phyloP scores from a whole-genome alignment of 2,888 invertebrate genomes.

The Abscondita cerata region DNA sequence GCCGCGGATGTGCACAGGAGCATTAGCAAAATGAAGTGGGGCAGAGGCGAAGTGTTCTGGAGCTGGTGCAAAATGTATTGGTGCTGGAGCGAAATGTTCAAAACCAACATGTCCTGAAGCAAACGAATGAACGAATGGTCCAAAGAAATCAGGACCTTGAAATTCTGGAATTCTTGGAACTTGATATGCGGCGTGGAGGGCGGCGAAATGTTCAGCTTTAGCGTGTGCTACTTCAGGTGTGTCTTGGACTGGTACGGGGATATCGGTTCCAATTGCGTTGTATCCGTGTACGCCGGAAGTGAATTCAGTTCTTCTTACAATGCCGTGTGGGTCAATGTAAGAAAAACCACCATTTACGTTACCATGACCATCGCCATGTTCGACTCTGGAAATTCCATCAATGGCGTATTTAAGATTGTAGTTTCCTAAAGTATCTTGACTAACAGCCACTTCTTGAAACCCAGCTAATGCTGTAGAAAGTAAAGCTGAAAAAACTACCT shows the following conservation, averaged over 20 bases:
- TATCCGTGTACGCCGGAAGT: constrained; percentile 36
- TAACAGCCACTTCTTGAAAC: constrained; percentile 32
- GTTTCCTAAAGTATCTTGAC: constrained; percentile 42
- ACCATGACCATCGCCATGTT: constrained; percentile 38
- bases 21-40: constrained; percentile 16
- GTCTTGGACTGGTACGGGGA: too few species aligned
- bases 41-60: constrained; percentile 13
- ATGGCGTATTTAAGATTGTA: constrained; percentile 40
- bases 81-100: constrained; percentile 15
- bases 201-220: too few species aligned
- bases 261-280: too few species aligned
- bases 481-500: constrained; percentile 19
- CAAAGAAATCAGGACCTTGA: too few species aligned
- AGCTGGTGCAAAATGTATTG: constrained; percentile 16
- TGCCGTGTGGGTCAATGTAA: constrained; percentile 41
- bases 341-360: too few species aligned
- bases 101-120: too few species aligned
- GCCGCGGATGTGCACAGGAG: constrained; percentile 1
- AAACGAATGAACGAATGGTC: too few species aligned
- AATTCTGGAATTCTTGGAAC: constrained; percentile 46
- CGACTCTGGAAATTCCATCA: constrained; percentile 37
- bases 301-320: constrained; percentile 35
- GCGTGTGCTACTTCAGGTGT: too few species aligned
- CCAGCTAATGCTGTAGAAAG: constrained; percentile 23
- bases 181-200: constrained; percentile 37